A percentile compares a stretch with the other conserved stretches of the same genome.
phyloP scores from a whole-genome alignment of 2,797 vertebrate species.

The Sebastes oblongus region DNA sequence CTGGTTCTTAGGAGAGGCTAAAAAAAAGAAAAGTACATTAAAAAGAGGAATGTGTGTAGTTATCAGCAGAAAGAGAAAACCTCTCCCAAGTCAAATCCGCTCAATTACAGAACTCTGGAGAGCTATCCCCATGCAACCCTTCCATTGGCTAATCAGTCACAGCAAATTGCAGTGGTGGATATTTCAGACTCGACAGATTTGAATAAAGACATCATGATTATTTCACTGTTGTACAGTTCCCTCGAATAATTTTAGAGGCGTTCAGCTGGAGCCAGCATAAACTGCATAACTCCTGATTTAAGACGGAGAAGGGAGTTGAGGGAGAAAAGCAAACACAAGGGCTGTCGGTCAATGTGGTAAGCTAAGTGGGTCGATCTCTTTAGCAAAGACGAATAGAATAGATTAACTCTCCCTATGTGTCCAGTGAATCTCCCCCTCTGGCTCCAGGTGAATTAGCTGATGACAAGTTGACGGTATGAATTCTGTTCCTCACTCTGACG shows the following conservation, averaged over 20 bases:
- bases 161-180: conserved; percentile 71
- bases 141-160: conserved; percentile 75
- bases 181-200: conserved; percentile 74
- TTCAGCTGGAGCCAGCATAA: conserved; percentile 45
- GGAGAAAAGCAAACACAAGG: conserved; percentile 59
- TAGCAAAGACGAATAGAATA: conserved; percentile 77
- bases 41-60: conserved; percentile 61
- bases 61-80: conserved; percentile 62
- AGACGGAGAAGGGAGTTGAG: conserved; percentile 8
- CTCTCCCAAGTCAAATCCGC: conserved; percentile 69
- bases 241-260: conserved; percentile 46
- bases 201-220: conserved; percentile 74
- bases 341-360: conserved; percentile 70
- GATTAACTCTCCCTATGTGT: conserved; percentile 77
- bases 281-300: conserved; percentile 44
- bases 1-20: conserved; percentile 37
- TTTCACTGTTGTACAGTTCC: conserved; percentile 58
- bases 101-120: conserved; percentile 75
- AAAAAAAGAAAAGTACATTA: conserved; percentile 64
- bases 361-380: conserved; percentile 80
- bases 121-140: conserved; percentile 70
- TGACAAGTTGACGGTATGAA: conserved; percentile 75
- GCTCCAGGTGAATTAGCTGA: conserved; percentile 76
- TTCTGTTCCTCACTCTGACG: conserved; percentile 45
- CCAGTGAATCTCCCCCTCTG: conserved; percentile 71